Percentiles rank a stretch among this genome's conserved stretches.
phyloP scores from a whole-genome alignment of 2,888 invertebrate genomes.

The Ophioninae sp. region DNA sequence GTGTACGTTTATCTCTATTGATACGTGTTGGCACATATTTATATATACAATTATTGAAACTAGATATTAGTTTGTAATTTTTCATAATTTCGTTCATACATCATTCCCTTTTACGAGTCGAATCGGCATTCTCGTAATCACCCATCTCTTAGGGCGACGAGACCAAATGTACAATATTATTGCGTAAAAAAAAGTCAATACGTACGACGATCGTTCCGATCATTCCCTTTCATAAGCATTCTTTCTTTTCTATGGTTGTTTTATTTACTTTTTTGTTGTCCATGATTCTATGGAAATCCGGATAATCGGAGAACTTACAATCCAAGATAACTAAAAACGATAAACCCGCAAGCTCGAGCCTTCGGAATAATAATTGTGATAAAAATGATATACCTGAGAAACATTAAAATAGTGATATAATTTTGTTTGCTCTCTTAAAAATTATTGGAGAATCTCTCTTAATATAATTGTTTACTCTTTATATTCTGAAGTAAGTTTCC shows the following conservation, averaged over 20 bases:
- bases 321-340: neutral
- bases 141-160: conserved; percentile 36
- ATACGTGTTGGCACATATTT: conserved; percentile 68
- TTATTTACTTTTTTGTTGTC: neutral
- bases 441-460: neutral
- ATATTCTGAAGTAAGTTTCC: neutral
- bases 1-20: conserved; percentile 24
- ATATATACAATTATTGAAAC: conserved; percentile 70
- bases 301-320: neutral
- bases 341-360: neutral
- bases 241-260: conserved; percentile 2
- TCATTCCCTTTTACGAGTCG: conserved; percentile 51
- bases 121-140: conserved; percentile 37
- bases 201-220: conserved; percentile 14
- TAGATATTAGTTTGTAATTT: conserved; percentile 76
- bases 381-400: neutral
- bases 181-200: conserved; percentile 20
- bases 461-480: neutral
- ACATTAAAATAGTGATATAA: neutral
- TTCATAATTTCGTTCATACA: conserved; percentile 60
- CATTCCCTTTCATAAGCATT: conserved; percentile 17
- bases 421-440: neutral
- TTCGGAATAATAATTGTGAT: neutral
- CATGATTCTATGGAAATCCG: neutral
- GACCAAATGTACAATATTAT: conserved; percentile 18